phyloP scores from a whole-genome alignment of 1,140 invertebrate species.

The Lasioglossum albipes region DNA sequence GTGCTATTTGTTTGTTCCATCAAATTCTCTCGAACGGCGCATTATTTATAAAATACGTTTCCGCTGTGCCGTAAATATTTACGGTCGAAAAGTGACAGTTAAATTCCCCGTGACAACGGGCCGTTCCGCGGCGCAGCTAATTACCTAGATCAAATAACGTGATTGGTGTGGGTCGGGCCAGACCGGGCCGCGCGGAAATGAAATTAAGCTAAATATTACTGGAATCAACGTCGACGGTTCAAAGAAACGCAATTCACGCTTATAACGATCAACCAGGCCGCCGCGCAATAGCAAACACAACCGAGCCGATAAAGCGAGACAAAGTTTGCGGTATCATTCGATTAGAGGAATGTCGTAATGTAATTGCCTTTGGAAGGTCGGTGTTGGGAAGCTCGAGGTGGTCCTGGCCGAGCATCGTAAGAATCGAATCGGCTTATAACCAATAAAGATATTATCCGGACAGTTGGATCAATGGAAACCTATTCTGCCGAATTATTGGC shows the following conservation, averaged over 20 bases:
- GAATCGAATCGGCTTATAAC: conserved; percentile 6
- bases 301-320: not conserved
- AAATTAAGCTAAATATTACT: not conserved
- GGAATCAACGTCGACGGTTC: not conserved
- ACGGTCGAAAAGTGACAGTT: not conserved
- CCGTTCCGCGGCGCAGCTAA: not conserved
- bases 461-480: not conserved
- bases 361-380: conserved; percentile 3
- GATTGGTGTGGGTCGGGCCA: not conserved
- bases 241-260: not conserved
- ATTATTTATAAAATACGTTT: not conserved
- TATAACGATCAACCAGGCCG: not conserved
- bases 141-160: conserved; percentile 10
- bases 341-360: not conserved
- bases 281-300: not conserved
- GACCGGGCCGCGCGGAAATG: not conserved
- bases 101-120: not conserved
- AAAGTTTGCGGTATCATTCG: not conserved
- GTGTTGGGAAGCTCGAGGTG: not conserved
- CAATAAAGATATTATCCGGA: conserved; percentile 35
- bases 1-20: too few relatives aligned
- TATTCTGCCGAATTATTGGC: not conserved
- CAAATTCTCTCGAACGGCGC: too few relatives aligned
- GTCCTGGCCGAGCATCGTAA: not conserved
- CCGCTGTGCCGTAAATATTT: not conserved